These are phyloP conservation scores for Alethe castanea DNA, from an alignment of 2,113 vertebrate genomes.

Conservation along the genomic window DNA sequence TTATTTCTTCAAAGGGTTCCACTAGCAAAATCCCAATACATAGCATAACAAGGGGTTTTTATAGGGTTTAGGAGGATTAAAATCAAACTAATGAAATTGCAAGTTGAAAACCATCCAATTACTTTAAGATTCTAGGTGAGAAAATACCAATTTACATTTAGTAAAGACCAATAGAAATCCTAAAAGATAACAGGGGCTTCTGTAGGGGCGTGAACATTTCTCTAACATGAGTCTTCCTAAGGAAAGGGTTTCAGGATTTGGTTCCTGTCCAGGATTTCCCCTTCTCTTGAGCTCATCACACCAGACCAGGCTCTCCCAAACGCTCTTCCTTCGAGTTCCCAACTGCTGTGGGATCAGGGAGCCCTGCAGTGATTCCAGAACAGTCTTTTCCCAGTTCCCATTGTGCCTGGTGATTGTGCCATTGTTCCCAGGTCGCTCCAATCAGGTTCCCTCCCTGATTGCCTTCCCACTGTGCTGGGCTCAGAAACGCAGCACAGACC, in stretches of 20 bases:
- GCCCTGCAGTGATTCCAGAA: background rate
- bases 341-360: background rate
- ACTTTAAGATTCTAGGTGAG: too few relatives aligned
- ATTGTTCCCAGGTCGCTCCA: conserved; percentile 22
- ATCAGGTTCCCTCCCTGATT: conserved; percentile 5
- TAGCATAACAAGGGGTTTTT: too few relatives aligned
- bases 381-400: background rate
- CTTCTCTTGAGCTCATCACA: background rate
- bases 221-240: too few relatives aligned
- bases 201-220: too few relatives aligned
- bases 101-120: too few relatives aligned
- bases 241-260: background rate
- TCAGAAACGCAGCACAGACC: background rate
- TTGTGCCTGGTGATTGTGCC: conserved; percentile 36
- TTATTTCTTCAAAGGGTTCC: too few relatives aligned
- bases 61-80: too few relatives aligned
- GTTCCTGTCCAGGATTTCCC: background rate
- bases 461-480: background rate
- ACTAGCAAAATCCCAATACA: too few relatives aligned
- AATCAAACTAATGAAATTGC: too few relatives aligned
- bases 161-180: too few relatives aligned
- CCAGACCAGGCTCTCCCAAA: background rate
- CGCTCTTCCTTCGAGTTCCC: background rate
- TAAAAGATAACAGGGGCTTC: too few relatives aligned
- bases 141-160: too few relatives aligned